These are phyloP conservation scores for Acromyrmex echinatior DNA, from an alignment of 1,140 invertebrate species.

Conservation along the genomic window DNA sequence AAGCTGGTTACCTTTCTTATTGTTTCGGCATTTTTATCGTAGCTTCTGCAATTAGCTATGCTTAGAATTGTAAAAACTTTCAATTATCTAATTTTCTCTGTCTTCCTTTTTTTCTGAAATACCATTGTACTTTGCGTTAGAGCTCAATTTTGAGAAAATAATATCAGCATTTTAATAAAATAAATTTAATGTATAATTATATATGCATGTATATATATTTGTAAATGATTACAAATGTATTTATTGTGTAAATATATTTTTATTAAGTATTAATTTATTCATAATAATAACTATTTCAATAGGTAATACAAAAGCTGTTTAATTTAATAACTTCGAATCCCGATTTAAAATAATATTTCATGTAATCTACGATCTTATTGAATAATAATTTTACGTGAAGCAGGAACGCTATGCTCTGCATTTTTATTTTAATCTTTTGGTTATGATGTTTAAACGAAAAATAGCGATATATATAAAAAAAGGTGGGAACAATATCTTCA, in stretches of 20 bases:
- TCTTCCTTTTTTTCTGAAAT: background rate
- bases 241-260: background rate
- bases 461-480: constrained; percentile 25
- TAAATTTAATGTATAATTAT: background rate
- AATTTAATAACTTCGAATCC: background rate
- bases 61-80: background rate
- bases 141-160: background rate
- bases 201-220: background rate
- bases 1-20: background rate
- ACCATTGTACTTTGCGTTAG: background rate
- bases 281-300: constrained; percentile 1
- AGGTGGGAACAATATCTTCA: background rate
- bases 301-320: background rate
- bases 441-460: constrained; percentile 36
- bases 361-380: background rate
- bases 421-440: constrained; percentile 17
- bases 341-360: background rate
- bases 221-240: background rate
- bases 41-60: background rate
- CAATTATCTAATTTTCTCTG: constrained; percentile 4
- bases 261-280: background rate
- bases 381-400: background rate
- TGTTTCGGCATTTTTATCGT: background rate
- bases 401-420: background rate
- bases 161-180: background rate